Conservation (phyloP, 2,888 invertebrate species). For the Callyntrura sp. region DNA sequence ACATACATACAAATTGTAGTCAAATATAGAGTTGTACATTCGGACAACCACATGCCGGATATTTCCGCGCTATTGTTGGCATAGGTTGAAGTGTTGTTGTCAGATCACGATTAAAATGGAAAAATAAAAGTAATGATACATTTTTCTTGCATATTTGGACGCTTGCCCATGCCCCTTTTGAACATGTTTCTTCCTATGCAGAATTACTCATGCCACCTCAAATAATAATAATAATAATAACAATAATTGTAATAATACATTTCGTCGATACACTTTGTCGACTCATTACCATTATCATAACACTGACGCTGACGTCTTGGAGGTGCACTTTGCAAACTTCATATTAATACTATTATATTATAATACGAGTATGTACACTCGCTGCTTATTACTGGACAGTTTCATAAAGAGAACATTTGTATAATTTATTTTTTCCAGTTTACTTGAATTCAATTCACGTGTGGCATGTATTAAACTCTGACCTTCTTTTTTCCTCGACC, state of each 20-base stretch:
- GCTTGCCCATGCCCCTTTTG: no score
- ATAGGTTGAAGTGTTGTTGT: conserved; percentile 12
- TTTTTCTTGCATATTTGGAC: neutral
- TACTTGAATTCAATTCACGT: conserved; percentile 40
- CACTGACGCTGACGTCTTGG: neutral
- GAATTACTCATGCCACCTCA: no score
- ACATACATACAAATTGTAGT: neutral
- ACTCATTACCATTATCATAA: conserved; percentile 17
- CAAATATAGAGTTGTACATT: neutral
- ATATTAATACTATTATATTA: neutral
- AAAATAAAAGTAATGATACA: conserved; percentile 16
- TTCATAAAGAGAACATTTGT: neutral
- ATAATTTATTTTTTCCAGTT: conserved; percentile 21
- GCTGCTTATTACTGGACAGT: neutral
- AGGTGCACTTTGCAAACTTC: neutral
- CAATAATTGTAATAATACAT: conserved; percentile 15
- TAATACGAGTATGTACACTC: neutral
- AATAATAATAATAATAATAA: conserved; percentile 32
- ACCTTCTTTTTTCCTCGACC: conserved; percentile 60
- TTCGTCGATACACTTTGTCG: neutral
- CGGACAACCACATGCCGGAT: neutral
- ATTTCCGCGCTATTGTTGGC: neutral
- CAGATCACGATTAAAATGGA: conserved; percentile 22
- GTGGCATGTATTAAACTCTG: conserved; percentile 18
- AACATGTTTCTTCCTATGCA: neutral